Evolutionary conservation across 2,113 vertebrate species (phyloP).

Genomic region (Ailuropoda melanoleuca): DNA sequence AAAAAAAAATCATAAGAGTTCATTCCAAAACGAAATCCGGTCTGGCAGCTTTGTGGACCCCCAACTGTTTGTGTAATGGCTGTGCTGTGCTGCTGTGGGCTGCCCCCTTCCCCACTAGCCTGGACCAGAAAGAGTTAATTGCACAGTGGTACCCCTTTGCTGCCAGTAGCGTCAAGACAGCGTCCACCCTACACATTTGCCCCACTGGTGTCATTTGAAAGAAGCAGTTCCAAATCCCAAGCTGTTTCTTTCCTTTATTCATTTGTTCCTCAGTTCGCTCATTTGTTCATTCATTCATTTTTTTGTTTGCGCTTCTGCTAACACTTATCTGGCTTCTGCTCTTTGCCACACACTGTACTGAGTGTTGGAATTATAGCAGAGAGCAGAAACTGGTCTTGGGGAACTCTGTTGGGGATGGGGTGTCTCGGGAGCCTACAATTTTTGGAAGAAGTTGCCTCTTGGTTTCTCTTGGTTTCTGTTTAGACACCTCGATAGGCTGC

Average conservation of each 20-base stretch:
- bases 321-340: neutral
- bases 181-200: neutral
- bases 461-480: neutral
- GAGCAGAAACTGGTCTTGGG: neutral
- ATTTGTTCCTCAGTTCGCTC: neutral
- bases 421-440: neutral
- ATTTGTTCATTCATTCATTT: neutral
- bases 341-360: neutral
- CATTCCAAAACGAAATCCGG: constrained; percentile 37
- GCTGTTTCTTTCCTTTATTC: neutral
- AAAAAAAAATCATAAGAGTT: neutral
- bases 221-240: neutral
- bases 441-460: neutral
- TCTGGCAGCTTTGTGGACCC: neutral
- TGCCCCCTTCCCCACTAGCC: neutral
- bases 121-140: neutral
- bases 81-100: neutral
- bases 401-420: neutral
- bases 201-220: neutral
- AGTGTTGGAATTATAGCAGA: neutral
- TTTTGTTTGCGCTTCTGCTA: neutral
- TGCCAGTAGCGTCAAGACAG: neutral
- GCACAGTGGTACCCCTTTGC: neutral
- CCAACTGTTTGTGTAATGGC: neutral
- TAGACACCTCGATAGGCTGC: neutral